A percentile compares a stretch with the other conserved stretches of the same genome.
phyloP scores from a whole-genome alignment of 2,113 vertebrate species.

The Eretmochelys imbricata region DNA sequence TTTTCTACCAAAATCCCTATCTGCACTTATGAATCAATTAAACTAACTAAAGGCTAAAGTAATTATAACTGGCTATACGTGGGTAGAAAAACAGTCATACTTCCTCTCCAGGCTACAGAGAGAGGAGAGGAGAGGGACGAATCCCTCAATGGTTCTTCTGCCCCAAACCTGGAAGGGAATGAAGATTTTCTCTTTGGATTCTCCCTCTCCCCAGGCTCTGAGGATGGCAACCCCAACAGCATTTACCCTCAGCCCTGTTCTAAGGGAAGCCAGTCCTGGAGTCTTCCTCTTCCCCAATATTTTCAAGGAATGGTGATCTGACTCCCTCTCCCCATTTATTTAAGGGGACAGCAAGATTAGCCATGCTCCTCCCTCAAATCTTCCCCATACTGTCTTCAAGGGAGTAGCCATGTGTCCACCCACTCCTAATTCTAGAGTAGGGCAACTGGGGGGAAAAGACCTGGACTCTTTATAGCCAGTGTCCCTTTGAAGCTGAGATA shows the following conservation, averaged over 20 bases:
- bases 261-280: neutral
- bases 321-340: conserved; percentile 22
- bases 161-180: neutral
- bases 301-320: conserved; percentile 28
- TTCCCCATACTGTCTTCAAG: neutral
- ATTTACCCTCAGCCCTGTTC: neutral
- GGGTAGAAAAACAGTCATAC: conserved; percentile 1
- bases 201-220: neutral
- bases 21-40: neutral
- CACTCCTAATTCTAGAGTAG: conserved; percentile 20
- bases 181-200: neutral
- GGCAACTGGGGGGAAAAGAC: neutral
- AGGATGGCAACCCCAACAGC: neutral
- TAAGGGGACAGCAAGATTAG: conserved; percentile 51
- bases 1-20: conserved; percentile 1
- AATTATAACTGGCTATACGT: conserved; percentile 31
- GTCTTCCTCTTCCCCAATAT: neutral
- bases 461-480: neutral
- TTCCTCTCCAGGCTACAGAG: neutral
- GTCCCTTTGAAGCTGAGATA: neutral
- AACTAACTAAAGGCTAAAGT: conserved; percentile 46
- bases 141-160: fast-evolving
- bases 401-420: neutral
- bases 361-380: neutral
- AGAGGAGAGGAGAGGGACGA: conserved; percentile 3